Conservation (phyloP, 2,888 invertebrate species). For the Diloba caeruleocephala region DNA sequence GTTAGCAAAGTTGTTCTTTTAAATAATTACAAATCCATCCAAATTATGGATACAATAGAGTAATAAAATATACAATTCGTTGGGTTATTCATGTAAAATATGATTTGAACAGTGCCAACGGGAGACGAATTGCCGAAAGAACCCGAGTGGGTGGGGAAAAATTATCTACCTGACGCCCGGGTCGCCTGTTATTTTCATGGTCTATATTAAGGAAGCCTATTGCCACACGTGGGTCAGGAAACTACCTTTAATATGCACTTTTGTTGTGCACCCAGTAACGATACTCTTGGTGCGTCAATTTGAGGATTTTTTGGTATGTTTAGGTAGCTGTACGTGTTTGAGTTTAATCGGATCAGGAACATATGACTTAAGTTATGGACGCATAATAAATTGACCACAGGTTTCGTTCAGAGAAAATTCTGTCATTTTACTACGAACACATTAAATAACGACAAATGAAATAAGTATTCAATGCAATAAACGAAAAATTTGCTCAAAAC, state of each 20-base stretch:
- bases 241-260: constrained; percentile 54
- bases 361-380: not conserved
- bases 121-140: constrained; percentile 25
- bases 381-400: too few species aligned
- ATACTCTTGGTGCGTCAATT: constrained; percentile 19
- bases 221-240: constrained; percentile 51
- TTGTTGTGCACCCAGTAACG: constrained; percentile 39
- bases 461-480: too few species aligned
- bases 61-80: constrained; percentile 20
- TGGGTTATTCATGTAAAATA: constrained; percentile 29
- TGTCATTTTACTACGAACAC: too few species aligned
- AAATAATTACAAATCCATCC: not conserved
- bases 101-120: constrained; percentile 29
- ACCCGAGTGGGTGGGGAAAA: constrained; percentile 24
- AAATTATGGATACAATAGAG: not conserved
- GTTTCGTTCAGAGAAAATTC: too few species aligned
- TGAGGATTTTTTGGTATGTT: constrained; percentile 11
- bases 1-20: not conserved
- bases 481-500: too few species aligned
- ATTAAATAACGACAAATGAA: too few species aligned
- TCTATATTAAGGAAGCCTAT: constrained; percentile 58
- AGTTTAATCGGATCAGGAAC: constrained; percentile 3
- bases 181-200: constrained; percentile 52
- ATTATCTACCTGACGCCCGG: constrained; percentile 50
- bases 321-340: constrained; percentile 7